These are phyloP conservation scores for Oxytorus armatus DNA, from an alignment of 2,888 invertebrate genomes.

Conservation along the genomic window DNA sequence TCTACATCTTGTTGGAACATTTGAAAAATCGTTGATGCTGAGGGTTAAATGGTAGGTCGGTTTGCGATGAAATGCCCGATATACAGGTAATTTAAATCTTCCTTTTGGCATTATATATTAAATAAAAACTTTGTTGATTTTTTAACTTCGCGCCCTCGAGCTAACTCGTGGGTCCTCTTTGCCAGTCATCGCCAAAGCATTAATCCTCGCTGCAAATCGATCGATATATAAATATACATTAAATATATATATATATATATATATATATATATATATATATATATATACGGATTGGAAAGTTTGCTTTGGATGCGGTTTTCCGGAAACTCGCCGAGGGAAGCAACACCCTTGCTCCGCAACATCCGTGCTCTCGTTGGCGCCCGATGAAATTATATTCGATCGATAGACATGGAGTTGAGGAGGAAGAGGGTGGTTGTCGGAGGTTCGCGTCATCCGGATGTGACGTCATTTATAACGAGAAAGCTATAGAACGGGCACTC, in stretches of 20 bases:
- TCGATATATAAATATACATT: background rate
- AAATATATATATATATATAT: background rate
- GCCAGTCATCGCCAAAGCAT: conserved; percentile 7
- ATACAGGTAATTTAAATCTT: too few relatives aligned
- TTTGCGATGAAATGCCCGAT: too few relatives aligned
- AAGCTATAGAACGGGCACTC: conserved; percentile 36
- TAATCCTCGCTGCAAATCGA: conserved; percentile 2
- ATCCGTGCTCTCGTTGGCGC: conserved; percentile 4
- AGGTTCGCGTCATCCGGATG: conserved; percentile 60
- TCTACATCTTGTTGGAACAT: too few relatives aligned
- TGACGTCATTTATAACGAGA: conserved; percentile 64
- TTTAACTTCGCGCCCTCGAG: background rate
- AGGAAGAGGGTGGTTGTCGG: conserved; percentile 21
- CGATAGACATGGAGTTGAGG: conserved; percentile 59
- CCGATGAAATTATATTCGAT: conserved; percentile 65
- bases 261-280: background rate
- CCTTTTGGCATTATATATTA: too few relatives aligned
- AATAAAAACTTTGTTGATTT: too few relatives aligned
- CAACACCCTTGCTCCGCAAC: background rate
- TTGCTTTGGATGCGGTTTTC: conserved; percentile 29
- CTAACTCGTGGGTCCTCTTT: background rate
- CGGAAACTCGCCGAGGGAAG: conserved; percentile 34
- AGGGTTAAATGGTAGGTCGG: too few relatives aligned
- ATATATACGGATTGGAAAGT: conserved; percentile 28
- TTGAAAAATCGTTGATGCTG: too few relatives aligned